Evolutionary conservation across 2,888 invertebrate species (phyloP), one percentile per base, ranked within the genome.

Genomic region (Bellardia pandia): DNA sequence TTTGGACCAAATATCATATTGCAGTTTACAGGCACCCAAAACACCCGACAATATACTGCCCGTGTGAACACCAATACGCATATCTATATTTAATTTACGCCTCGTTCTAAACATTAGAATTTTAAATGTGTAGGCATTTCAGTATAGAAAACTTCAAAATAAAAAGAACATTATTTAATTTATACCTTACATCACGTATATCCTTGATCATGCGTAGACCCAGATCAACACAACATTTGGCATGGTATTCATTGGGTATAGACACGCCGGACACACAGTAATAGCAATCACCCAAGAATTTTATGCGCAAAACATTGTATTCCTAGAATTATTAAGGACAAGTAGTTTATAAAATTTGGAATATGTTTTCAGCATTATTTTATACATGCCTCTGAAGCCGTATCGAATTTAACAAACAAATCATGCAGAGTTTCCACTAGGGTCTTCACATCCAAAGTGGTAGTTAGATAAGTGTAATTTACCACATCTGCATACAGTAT

Each of bases 31-130:
- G 7, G 97, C 96, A 0, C 99, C 99, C 75, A 99, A 96, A 0
- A 99, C 96, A 0, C 99, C 99, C 89, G 98, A 97, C 71, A 98
- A 95, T 66, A 99, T 98, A 91, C 96, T 96, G 0, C 99, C 99
- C 3, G 98, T 97, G 93, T 99, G 99, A 0, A 99, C 96, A 0
- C 99, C 99, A 88, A 99, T 99, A 90, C 99, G 95, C 99, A 99
- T 99, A 91, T 99, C 97, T 76, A 99, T 97, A 90, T 97, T 96
- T 30, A 98, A 95, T 37, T 96, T 95, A 13, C 97, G 96, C 68
- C 96, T 96, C 90, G 96, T 96, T 71, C 91, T 98, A 37, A 37
- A 37, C 37, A 37, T 37, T 23, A 96, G 13, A 37, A 60, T 42
- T 23, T n/a, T 9, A 30, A 11, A 45, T 40, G 1, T 23, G 23